Evolutionary conservation across 2,113 vertebrate genomes (phyloP), one percentile per base, ranked within the genome.

Genomic region (Poicephalus gulielmi): DNA sequence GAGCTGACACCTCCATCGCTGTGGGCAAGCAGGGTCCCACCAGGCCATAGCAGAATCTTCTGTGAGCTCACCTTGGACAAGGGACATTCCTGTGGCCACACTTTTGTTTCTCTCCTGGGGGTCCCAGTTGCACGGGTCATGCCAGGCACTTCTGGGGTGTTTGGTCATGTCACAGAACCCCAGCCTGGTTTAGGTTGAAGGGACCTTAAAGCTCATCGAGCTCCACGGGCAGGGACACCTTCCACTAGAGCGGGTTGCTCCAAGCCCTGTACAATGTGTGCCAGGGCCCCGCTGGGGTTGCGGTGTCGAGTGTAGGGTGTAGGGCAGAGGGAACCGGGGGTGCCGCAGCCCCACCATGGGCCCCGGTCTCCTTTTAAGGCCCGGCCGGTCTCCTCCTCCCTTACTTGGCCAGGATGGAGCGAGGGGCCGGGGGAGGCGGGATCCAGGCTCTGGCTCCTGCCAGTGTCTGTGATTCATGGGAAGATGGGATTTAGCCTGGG

Each of bases 321-420:
- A 24, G 18, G 50, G 37, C 20, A 49, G 35, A 41, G 60, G 59
- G n/a, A 60, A 53, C 28, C 0, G 1, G 35, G 79, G 80, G 13
- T 41, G 88, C 43, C 3, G 27, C 10, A 39, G 44, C 71, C 70
- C 78, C 67, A 6, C 28, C 31, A 47, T 77, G 44, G 23, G 86
- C 70, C 66, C 43, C 30, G 10, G 44, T 92, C 64, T 95, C 97
- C 97, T 95, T 97, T 96, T 97, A 97, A 94, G 97, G 97, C 68
- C 88, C 3, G 83, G 33, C 73, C 20, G 35, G 28, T 46, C n/a
- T 47, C 91, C 94, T 89, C 90, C 70, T 83, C 74, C 94, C 92
- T 88, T 84, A 93, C 88, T 96, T 73, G 94, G 86, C 55, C 62
- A 33, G 55, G 49, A 28, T 0, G 4, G 31, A 70, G 62, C 35